A percentile compares a stretch with the other conserved stretches of the same genome.
These are phyloP conservation scores for Alethe diademata DNA, from an alignment of 2,113 vertebrate species.

Conservation along the genomic window DNA sequence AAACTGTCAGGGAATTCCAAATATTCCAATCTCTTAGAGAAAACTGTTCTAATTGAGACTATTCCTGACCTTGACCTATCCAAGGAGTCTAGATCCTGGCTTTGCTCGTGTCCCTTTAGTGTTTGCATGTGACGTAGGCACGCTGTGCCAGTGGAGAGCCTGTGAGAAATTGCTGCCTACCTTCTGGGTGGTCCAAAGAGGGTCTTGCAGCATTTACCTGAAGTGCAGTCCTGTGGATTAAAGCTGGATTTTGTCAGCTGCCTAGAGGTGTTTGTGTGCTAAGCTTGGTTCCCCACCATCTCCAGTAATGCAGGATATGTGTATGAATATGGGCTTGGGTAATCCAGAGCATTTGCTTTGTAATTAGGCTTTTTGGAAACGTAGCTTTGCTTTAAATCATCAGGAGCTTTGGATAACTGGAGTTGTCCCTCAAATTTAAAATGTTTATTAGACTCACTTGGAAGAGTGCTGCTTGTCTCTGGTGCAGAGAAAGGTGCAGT, in stretches of 20 bases:
- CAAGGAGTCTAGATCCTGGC: not conserved
- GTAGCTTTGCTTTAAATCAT: not conserved
- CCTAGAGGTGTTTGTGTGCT: not conserved
- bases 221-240: not conserved
- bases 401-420: not conserved
- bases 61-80: not conserved
- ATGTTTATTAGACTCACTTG: not conserved
- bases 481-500: not conserved
- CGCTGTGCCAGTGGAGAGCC: not conserved
- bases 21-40: not conserved
- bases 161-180: not conserved
- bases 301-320: not conserved
- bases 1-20: not conserved
- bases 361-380: slow-evolving; percentile 8
- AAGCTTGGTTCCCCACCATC: not conserved
- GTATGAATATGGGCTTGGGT: not conserved
- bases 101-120: not conserved
- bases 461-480: not conserved
- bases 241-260: not conserved
- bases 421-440: not conserved
- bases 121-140: not conserved
- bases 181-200: not conserved
- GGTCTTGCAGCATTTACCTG: not conserved
- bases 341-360: not conserved
- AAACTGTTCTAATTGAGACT: not conserved